These are phyloP conservation scores for Pseudonaja textilis DNA, from an alignment of 2,113 vertebrate genomes.

Conservation along the genomic window DNA sequence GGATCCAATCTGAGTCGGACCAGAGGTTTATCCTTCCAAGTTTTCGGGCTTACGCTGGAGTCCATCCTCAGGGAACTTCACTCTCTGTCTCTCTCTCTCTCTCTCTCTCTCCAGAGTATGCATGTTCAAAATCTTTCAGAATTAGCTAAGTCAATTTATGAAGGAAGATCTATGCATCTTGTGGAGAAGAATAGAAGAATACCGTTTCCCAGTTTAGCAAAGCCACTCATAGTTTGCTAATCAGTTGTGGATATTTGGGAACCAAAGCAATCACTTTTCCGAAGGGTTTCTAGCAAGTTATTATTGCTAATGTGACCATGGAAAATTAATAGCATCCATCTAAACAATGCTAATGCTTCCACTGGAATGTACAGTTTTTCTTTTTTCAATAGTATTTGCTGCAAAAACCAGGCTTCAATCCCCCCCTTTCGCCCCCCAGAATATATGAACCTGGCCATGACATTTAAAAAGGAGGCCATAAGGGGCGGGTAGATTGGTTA, in stretches of 20 bases:
- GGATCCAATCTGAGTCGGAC: neutral
- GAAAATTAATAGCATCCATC: neutral
- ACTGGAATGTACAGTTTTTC: constrained; percentile 47
- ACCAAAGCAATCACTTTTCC: constrained; percentile 21
- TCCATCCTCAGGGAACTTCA: neutral
- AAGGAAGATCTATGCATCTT: neutral
- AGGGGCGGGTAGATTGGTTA: neutral
- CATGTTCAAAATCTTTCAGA: neutral
- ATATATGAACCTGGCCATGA: constrained; percentile 30
- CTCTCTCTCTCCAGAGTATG: too few species aligned
- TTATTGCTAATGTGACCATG: neutral
- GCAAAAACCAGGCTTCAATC: constrained; percentile 19
- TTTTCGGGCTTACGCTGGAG: neutral
- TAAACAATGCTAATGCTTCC: constrained; percentile 41
- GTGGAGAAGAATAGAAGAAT: neutral
- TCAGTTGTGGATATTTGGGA: constrained; percentile 35
- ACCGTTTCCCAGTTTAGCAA: neutral
- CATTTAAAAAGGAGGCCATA: constrained; percentile 16
- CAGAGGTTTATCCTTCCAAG: neutral
- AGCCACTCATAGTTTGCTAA: neutral
- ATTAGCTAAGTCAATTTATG: neutral
- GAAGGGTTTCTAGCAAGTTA: neutral
- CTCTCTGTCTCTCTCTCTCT: neutral
- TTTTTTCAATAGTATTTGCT: neutral
- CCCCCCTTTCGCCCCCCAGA: neutral